Base-by-base conservation (phyloP, 1,140 invertebrate species). In the Drosophila asahinai region DNA sequence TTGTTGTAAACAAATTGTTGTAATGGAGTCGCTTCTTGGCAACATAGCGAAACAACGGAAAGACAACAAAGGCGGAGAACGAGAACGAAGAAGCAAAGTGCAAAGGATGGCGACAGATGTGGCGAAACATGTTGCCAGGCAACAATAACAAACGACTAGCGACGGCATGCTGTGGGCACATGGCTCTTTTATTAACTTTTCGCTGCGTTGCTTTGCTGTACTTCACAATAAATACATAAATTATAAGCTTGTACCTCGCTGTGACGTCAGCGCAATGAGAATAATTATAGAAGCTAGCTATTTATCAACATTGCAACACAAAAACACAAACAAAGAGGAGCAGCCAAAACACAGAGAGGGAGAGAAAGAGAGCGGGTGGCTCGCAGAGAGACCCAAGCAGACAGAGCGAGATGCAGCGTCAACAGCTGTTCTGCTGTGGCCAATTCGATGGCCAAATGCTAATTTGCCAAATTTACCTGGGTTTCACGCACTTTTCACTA, bases 371-470 rank as follows among this genome's bases (percentile, higher is more conserved):
- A 81, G 52, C 22, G 49, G 22, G 36, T 19, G 51, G 36, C 7
- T 22, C 1, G 4, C 0, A 11, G 19, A 22, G 30, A 49, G 47
- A n/a, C 9, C 2, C 2, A 66, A 65, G 36, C 15, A 52, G 38
- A 25, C 65, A 77, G 75, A 84, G 71, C 76, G 54, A 49, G 49
- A 81, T 27, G 59, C 36, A 40, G 59, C 42, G 67, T 66, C 62
- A 89, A 87, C 84, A 87, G 84, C 84, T 87, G 84, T 89, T 87
- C 60, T 5, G 36, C 14, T 60, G 42, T 60, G 42, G 51, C n/a
- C 61, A 63, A 55, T 43, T 43, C 57, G 51, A 59, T 52, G 58
- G 76, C 60, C 70, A 73, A 58, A 67, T 48, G 17, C 40, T 33
- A 78, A 68, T 81, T 81, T 47, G 42, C 8, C 9, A 61, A 48